phyloP scores from a whole-genome alignment of 2,888 invertebrate genomes.

The Odontothrips loti region DNA sequence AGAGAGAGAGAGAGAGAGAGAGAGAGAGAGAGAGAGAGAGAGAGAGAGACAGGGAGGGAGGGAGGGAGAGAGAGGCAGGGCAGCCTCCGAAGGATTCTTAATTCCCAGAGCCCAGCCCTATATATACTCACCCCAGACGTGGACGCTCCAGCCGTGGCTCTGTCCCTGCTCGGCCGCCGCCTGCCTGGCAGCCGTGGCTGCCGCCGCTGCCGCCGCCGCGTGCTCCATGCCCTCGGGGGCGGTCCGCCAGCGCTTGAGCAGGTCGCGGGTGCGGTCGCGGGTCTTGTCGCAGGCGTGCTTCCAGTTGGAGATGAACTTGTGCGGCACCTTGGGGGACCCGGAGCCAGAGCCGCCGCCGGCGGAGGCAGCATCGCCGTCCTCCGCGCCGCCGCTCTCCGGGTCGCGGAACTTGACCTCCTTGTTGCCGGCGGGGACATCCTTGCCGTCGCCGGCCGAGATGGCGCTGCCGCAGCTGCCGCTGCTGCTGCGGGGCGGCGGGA shows the following conservation, averaged over 20 bases:
- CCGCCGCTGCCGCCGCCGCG: conserved; percentile 36
- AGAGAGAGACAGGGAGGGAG: not conserved
- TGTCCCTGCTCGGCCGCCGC: conserved; percentile 41
- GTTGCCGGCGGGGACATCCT: not conserved
- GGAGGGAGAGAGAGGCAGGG: not conserved
- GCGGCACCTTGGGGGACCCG: conserved; percentile 58
- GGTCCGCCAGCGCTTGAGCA: conserved; percentile 66
- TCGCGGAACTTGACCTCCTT: conserved; percentile 22
- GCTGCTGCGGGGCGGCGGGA: not conserved
- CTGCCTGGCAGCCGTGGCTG: conserved; percentile 30
- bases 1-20: not conserved
- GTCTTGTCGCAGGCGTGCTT: conserved; percentile 70
- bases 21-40: not conserved
- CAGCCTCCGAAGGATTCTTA: not conserved
- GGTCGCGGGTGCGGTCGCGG: conserved; percentile 67
- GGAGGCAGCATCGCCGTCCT: not conserved
- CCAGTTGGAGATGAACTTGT: conserved; percentile 71
- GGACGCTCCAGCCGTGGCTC: conserved; percentile 67
- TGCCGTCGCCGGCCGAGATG: not conserved
- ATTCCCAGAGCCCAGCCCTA: not conserved
- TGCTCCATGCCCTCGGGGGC: conserved; percentile 57
- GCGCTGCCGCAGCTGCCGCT: not conserved
- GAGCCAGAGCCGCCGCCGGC: conserved; percentile 46
- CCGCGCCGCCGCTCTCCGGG: not conserved
- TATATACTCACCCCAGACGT: conserved; percentile 64